A percentile compares a stretch with the other conserved stretches of the same genome.
Evolutionary conservation across 1,140 invertebrate genomes (phyloP).

Genomic region (Drosophila neocordata): DNA sequence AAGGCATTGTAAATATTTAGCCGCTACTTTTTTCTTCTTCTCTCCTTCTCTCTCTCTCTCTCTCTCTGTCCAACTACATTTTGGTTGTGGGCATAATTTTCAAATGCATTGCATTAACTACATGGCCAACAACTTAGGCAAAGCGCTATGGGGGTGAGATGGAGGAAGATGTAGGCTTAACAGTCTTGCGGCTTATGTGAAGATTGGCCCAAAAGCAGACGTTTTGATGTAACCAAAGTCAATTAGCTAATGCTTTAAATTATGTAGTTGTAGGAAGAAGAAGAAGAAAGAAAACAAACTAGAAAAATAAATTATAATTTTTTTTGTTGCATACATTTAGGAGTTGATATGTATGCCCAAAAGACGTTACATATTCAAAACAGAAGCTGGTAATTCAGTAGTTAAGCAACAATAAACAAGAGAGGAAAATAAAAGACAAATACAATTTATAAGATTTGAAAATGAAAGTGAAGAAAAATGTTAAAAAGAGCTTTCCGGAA

Average conservation of each 20-base stretch:
- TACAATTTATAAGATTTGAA: no score
- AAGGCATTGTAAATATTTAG: constrained; percentile 67
- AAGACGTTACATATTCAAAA: background rate
- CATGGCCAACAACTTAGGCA: background rate
- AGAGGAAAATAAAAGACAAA: no score
- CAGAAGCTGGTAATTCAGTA: no score
- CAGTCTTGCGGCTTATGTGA: constrained; percentile 22
- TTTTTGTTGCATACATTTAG: background rate
- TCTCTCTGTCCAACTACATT: no score
- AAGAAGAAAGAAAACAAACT: background rate
- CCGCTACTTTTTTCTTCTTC: constrained; percentile 29
- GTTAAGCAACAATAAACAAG: no score
- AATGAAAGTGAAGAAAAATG: no score
- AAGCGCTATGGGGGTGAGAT: background rate
- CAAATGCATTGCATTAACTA: constrained; percentile 38
- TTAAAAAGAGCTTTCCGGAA: no score
- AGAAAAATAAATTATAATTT: background rate
- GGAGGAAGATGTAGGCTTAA: constrained; percentile 7
- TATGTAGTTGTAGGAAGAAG: background rate
- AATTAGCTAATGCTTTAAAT: constrained; percentile 39
- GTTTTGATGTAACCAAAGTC: constrained; percentile 45
- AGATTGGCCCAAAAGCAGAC: constrained; percentile 38
- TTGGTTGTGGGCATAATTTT: constrained; percentile 57
- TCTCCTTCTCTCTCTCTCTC: constrained; percentile 24
- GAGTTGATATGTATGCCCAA: background rate